Evolutionary conservation across 1,140 invertebrate genomes (phyloP), one percentile per base, ranked within the genome.

Genomic region (Ceratina calcarata): DNA sequence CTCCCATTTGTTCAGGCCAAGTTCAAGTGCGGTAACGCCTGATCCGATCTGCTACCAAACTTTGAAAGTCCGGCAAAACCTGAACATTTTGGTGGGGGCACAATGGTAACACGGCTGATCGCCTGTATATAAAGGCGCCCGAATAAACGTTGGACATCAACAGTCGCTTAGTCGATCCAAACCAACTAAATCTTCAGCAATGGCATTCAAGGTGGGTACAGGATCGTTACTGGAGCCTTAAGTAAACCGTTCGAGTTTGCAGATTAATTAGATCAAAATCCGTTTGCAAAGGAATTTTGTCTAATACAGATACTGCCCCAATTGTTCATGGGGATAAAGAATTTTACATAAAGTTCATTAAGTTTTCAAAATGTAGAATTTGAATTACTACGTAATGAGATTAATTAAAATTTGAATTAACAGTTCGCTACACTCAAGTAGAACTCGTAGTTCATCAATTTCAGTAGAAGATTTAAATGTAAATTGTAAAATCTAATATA

Each of bases 181-280:
- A 75, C 60, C 76, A 80, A 73, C 60, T 74, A 78, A 85, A 82
- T 51, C 74, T 53, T 61, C 73, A 67, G 90, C 78, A 87, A 91
- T 92, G 90, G 87, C 84, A 60, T 85, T 73, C 81, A 89, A 92
- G 91, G 91, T 92, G 86, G 77, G 80, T 87, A 83, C 27, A 79
- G 53, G 66, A 67, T 76, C 55, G 16, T 57, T 45, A 45, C 6
- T 10, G 37, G 10, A 45, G 37, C 37, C 2, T 45, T 10, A 45
- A 45, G 6, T 45, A 45, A 45, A 45, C 37, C 10, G 37, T 10
- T 45, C 37, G 10, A 45, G 37, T 32, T 32, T 32, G 4, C 27
- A 32, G 27, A 32, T 0, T 45, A 45, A 45, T 45, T 45, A 7
- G 37, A 45, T 45, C 37, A 7, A 10, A 10, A 45, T 10, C 27